Evolutionary conservation across 30 jellyfish, hydroid and myxozoan genomes (phyloP), one percentile per base, ranked within the genome.

Genomic region (Pelagia noctiluca): DNA sequence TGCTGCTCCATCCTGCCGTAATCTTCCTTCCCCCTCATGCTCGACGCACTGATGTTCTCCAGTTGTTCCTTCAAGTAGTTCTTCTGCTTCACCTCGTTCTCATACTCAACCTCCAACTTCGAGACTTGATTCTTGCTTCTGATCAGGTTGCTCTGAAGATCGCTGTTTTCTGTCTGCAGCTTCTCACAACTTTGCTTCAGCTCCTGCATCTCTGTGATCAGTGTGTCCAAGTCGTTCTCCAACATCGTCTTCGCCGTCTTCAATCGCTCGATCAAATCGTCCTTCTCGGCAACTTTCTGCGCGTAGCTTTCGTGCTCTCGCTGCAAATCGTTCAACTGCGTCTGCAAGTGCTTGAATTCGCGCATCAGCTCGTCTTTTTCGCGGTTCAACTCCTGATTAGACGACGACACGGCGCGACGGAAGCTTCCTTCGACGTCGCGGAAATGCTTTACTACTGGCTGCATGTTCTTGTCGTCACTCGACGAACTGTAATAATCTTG

Each of bases 291-390:
- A 19, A 82, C 88, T 61, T 82, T 93, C 60, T 90, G 95, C 33
- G 97, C 88, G 72, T 81, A 93, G 13, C 78, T 80, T 35, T 93
- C 98, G 54, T 93, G 98, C 50, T 88, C 94, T 52, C 98, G 90
- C 42, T 82, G 93, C 54, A 87, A 49, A 60, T 93, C 97, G 60
- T 79, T 42, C 83, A 93, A 76, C 74, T 87, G 96, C 1, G 88
- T 30, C 34, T 87, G 97, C 77, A 93, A 86, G 50, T 67, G 84
- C 76, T 83, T 87, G 88, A 93, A 93, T 42, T 93, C 97, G 52
- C 89, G 65, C 98, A 93, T 80, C 80, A 93, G 84, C 68, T 81
- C 96, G 57, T 93, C 98, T 61, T 93, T 93, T 76, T 93, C 98
- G 28, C 82, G 90, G 48, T 78, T 74, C 1, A 93, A 65, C 30